These are phyloP conservation scores for Caenorhabditis afra DNA, from an alignment of 2,888 invertebrate species.

Conservation along the genomic window DNA sequence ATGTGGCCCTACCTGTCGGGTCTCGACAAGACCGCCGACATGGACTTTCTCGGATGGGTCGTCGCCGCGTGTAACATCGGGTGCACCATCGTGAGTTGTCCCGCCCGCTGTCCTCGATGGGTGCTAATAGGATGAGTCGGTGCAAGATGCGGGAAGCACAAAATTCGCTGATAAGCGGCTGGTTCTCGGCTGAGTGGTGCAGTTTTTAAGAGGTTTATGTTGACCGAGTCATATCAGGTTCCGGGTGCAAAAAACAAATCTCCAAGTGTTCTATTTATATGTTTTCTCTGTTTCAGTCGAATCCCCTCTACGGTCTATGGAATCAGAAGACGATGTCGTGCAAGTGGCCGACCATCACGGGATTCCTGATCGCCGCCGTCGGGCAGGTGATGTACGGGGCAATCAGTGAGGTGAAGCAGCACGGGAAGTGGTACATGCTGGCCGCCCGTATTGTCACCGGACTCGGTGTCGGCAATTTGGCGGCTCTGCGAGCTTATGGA, in stretches of 20 bases:
- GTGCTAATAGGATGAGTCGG: no score
- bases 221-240: no score
- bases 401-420: slow-evolving; percentile 46
- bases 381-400: slow-evolving; percentile 67
- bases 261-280: no score
- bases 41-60: slow-evolving; percentile 65
- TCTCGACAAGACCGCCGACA: slow-evolving; percentile 44
- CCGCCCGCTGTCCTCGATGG: no score
- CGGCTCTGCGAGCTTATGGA: slow-evolving; percentile 66
- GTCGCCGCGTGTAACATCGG: slow-evolving; percentile 64
- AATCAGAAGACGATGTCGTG: slow-evolving; percentile 64
- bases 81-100: slow-evolving; percentile 57
- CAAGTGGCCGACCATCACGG: slow-evolving; percentile 60
- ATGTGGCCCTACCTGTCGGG: slow-evolving; percentile 69
- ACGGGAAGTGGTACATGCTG: slow-evolving; percentile 67
- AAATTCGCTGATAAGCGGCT: no score
- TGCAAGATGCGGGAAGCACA: no score
- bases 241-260: no score
- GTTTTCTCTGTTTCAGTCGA: slow-evolving; percentile 58
- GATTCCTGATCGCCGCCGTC: slow-evolving; percentile 60
- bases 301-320: slow-evolving; percentile 66
- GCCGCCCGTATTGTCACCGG: slow-evolving; percentile 64
- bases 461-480: slow-evolving; percentile 64
- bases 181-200: no score
- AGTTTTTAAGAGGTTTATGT: neutral